A percentile compares a stretch with the other conserved stretches of the same genome.
phyloP scores from a whole-genome alignment of 2,113 vertebrate genomes.

The Cebus imitator region DNA sequence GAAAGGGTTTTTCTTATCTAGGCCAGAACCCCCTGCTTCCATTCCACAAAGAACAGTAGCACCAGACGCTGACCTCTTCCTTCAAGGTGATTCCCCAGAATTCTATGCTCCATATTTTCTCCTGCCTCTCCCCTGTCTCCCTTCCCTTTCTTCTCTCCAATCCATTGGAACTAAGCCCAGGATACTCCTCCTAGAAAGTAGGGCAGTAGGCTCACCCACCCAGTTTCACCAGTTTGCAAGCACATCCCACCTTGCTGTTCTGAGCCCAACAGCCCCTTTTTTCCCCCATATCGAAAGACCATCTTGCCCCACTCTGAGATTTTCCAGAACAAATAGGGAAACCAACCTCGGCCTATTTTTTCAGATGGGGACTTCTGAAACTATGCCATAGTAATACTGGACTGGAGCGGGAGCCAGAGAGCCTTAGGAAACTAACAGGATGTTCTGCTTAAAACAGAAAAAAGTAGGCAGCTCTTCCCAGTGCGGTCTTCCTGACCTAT shows the following conservation, averaged over 20 bases:
- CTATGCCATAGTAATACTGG: not conserved
- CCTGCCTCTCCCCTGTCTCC: not conserved
- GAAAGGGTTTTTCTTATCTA: not conserved
- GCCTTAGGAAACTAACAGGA: not conserved
- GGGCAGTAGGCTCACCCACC: not conserved
- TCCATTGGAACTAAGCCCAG: not conserved
- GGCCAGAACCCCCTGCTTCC: not conserved
- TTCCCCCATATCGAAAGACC: not conserved
- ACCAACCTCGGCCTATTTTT: not conserved
- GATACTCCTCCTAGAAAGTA: not conserved
- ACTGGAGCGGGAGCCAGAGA: not conserved
- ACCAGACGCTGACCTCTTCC: not conserved
- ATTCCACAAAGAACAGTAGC: not conserved
- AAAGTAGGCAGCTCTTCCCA: not conserved
- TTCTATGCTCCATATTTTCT: not conserved
- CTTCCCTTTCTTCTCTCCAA: not conserved
- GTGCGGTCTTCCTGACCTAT: not conserved
- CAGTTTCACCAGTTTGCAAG: not conserved
- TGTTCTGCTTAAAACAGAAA: not conserved
- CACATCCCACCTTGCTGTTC: not conserved
- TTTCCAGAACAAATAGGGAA: not conserved
- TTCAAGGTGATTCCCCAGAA: not conserved
- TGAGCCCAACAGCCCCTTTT: not conserved
- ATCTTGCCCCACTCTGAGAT: not conserved
- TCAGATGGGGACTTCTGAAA: not conserved